Evolutionary conservation across 2,888 invertebrate genomes (phyloP).

Genomic region (Ceriagrion tenellum): DNA sequence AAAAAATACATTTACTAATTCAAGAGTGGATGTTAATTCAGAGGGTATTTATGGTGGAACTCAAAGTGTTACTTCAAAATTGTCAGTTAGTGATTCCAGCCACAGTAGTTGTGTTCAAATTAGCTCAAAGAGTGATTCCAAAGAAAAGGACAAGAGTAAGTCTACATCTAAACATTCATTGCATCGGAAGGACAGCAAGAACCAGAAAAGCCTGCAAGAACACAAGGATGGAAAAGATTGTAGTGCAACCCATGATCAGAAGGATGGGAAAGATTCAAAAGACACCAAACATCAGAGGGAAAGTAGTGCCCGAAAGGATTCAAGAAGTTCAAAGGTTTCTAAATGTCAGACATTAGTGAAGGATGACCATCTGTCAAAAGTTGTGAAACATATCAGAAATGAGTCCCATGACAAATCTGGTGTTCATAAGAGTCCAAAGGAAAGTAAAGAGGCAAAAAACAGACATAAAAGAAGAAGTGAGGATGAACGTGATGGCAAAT

Average conservation of each 20-base stretch:
- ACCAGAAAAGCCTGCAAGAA: background rate
- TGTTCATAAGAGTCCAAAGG: constrained; percentile 75
- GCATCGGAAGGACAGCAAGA: background rate
- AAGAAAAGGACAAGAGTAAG: background rate
- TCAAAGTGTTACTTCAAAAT: background rate
- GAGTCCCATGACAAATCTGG: constrained; percentile 69
- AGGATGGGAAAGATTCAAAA: constrained; percentile 67
- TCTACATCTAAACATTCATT: constrained; percentile 7
- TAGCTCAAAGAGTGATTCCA: background rate
- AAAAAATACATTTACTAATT: background rate
- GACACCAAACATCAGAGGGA: constrained; percentile 73
- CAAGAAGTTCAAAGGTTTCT: constrained; percentile 74
- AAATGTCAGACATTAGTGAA: constrained; percentile 72
- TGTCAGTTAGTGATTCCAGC: background rate
- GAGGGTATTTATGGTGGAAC: background rate
- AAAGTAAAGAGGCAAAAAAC: constrained; percentile 73
- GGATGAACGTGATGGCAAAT: constrained; percentile 71
- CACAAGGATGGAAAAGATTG: constrained; percentile 68
- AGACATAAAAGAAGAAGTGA: constrained; percentile 68
- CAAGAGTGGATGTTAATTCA: background rate
- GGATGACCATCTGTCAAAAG: background rate
- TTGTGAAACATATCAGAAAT: background rate
- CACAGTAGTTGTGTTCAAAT: background rate
- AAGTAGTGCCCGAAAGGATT: constrained; percentile 73
- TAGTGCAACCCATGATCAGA: constrained; percentile 72